Evolutionary conservation across 2,113 vertebrate genomes (phyloP), one percentile per base, ranked within the genome.

Genomic region (Saccopteryx bilineata): DNA sequence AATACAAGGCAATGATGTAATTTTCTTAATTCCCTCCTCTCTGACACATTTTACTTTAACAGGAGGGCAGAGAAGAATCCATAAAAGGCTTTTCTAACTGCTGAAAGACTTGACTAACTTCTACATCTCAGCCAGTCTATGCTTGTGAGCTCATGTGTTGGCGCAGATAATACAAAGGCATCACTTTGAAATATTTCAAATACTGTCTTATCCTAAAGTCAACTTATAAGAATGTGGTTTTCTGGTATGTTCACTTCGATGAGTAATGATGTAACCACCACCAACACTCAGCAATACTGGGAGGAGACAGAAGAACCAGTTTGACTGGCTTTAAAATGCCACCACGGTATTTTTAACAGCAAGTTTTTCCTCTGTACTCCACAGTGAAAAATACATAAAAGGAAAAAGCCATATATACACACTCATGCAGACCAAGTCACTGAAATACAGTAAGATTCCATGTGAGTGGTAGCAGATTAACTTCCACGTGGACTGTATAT

Each of bases 301-400:
- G 46, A 39, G 9, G 19, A 87, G 19, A 72, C n/a, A 84, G 10
- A 74, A 96, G 58, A 93, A 96, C 33, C 19, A 96, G 46, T 46
- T 21, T 85, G 19, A 71, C n/a, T 91, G 33, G 46, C 46, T 84
- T 93, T 83, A 48, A 96, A 90, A 90, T 86, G 61, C 69, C 48
- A 79, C 13, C 39, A 46, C 3, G 1, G 50, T 85, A 18, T 72
- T 91, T 72, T 26, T 66, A 82, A 93, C 52, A 89, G 10, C 14
- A 52, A 48, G 46, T n/a, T 90, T 92, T 88, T 63, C 26, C 68
- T 71, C 63, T 87, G 31, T 91, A 93, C 9, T 91, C 39, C 56
- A 93, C 5, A 90, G 33, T 76, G 46, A 87, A 97, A 97, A 89
- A 91, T 65, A 92, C 1, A 81, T 46, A 31, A 91, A 94, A 95